Percentiles rank a stretch among this genome's conserved stretches.
These are phyloP conservation scores for Acrocera orbiculus DNA, from an alignment of 2,888 invertebrate species.

Conservation along the genomic window DNA sequence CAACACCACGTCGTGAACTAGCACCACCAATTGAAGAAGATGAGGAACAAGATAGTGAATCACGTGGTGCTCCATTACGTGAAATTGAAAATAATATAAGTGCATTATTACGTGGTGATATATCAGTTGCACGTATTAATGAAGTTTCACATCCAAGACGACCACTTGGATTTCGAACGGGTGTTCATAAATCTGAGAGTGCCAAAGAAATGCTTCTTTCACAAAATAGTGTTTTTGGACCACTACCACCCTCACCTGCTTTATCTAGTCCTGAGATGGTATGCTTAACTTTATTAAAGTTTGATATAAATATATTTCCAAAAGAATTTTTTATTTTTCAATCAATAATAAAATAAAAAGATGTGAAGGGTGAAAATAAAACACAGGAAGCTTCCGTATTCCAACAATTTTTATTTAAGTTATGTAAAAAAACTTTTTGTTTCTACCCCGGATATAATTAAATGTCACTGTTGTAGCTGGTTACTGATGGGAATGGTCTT, in stretches of 20 bases:
- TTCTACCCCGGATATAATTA: too few relatives aligned
- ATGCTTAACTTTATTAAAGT: too few relatives aligned
- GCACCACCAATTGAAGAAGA: conserved; percentile 52
- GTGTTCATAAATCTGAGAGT: conserved; percentile 58
- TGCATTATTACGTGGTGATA: conserved; percentile 40
- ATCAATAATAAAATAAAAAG: too few relatives aligned
- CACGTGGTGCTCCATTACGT: conserved; percentile 46
- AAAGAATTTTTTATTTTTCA: too few relatives aligned
- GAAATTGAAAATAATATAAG: conserved; percentile 57
- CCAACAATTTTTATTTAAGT: too few relatives aligned
- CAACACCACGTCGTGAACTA: conserved; percentile 43
- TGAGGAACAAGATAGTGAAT: conserved; percentile 45
- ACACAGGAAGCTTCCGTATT: too few relatives aligned
- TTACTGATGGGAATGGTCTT: too few relatives aligned
- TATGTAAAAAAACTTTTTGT: too few relatives aligned
- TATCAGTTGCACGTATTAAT: conserved; percentile 20
- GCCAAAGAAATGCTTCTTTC: conserved; percentile 47
- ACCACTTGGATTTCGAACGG: conserved; percentile 33
- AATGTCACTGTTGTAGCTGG: too few relatives aligned
- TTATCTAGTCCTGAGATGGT: conserved; percentile 18
- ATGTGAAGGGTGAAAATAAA: too few relatives aligned
- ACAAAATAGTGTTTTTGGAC: conserved; percentile 25
- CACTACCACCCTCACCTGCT: conserved; percentile 29
- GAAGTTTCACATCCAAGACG: conserved; percentile 25
- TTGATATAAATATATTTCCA: too few relatives aligned